Conservation (phyloP, 1,140 invertebrate genomes). For the Penaeus chinensis region DNA sequence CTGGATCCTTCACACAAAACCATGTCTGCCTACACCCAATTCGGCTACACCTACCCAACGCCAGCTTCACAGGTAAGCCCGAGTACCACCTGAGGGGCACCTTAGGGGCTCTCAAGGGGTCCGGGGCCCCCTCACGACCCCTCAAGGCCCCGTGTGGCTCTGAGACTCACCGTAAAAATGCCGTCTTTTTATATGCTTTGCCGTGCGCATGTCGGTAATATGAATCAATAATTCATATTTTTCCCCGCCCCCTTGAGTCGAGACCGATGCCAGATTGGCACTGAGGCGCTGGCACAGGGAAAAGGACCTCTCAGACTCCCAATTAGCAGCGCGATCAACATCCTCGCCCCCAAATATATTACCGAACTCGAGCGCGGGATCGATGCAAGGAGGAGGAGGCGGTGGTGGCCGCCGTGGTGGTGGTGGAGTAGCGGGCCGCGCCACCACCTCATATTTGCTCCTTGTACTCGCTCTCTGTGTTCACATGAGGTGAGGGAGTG, state of each 20-base stretch:
- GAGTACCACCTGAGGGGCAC: slow-evolving; percentile 49
- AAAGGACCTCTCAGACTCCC: slow-evolving; percentile 59
- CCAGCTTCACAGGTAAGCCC: slow-evolving; percentile 78
- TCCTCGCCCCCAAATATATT: slow-evolving; percentile 45
- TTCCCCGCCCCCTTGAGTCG: slow-evolving; percentile 64
- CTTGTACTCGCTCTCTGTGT: no score
- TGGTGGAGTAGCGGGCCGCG: no score
- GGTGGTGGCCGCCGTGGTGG: slow-evolving; percentile 1
- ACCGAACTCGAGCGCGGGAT: slow-evolving; percentile 43
- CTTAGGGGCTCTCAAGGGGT: slow-evolving; percentile 45
- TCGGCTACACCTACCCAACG: slow-evolving; percentile 83
- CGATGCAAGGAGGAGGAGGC: slow-evolving; percentile 36
- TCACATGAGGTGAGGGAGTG: no score
- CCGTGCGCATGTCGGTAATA: slow-evolving; percentile 62
- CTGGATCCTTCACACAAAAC: slow-evolving; percentile 63
- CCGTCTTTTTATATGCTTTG: slow-evolving; percentile 64
- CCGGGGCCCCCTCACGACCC: slow-evolving; percentile 52
- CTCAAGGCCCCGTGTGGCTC: slow-evolving; percentile 61
- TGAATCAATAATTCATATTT: slow-evolving; percentile 65
- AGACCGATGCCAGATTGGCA: slow-evolving; percentile 61
- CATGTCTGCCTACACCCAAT: slow-evolving; percentile 86
- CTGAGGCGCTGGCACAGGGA: slow-evolving; percentile 43
- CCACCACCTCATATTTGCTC: no score
- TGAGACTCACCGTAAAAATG: slow-evolving; percentile 63
- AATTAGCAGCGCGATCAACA: slow-evolving; percentile 57